A percentile compares a stretch with the other conserved stretches of the same genome.
Evolutionary conservation across 2,888 invertebrate species (phyloP).

Genomic region (Anodontia alba): DNA sequence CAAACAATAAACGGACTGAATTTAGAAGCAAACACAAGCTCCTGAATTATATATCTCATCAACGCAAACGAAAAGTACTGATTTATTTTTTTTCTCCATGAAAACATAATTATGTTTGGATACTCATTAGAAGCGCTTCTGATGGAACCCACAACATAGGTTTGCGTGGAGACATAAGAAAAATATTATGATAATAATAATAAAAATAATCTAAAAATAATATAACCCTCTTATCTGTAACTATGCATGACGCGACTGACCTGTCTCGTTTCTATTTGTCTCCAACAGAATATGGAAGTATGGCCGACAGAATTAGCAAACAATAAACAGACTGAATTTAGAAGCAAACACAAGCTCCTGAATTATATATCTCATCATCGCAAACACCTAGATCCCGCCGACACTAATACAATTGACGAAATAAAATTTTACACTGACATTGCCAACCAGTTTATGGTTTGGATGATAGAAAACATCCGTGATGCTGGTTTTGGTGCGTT

Average conservation of each 20-base stretch:
- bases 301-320: conserved; percentile 55
- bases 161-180: too few species aligned
- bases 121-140: too few species aligned
- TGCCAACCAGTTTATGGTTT: conserved; percentile 64
- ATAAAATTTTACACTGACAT: conserved; percentile 67
- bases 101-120: too few species aligned
- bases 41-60: conserved; percentile 19
- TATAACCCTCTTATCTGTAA: too few species aligned
- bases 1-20: conserved; percentile 5
- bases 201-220: too few species aligned
- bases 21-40: conserved; percentile 21
- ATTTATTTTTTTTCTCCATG: too few species aligned
- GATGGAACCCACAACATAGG: too few species aligned
- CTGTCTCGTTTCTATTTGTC: too few species aligned
- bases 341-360: conserved; percentile 8
- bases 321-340: conserved; percentile 14
- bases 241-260: too few species aligned
- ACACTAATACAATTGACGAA: conserved; percentile 62
- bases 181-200: too few species aligned
- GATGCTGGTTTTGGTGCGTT: conserved; percentile 66
- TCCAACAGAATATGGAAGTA: conserved; percentile 16
- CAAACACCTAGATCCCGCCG: conserved; percentile 54
- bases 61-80: too few species aligned
- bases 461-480: conserved; percentile 67
- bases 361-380: conserved; percentile 29